Evolutionary conservation across 2,888 invertebrate genomes (phyloP).

Genomic region (Dasysyrphus tricinctus): DNA sequence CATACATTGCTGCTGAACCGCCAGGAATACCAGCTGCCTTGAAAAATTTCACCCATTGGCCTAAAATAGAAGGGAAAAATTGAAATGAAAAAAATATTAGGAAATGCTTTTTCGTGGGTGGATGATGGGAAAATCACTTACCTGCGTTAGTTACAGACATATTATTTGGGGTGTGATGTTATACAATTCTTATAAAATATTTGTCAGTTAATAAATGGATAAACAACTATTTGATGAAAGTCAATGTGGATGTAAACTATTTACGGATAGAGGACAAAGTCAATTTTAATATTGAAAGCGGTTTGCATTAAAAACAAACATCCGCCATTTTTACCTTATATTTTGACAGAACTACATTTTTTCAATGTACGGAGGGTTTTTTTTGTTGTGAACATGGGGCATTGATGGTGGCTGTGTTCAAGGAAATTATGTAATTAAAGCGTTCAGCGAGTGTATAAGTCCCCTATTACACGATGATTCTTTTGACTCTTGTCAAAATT

Average conservation of each 20-base stretch:
- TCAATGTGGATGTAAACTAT: not conserved
- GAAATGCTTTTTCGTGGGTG: slow-evolving; percentile 16
- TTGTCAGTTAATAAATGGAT: not conserved
- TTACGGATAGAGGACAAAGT: slow-evolving; percentile 2
- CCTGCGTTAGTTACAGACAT: slow-evolving; percentile 59
- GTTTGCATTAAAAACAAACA: slow-evolving; percentile 64
- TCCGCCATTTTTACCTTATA: slow-evolving; percentile 55
- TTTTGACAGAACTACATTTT: slow-evolving; percentile 38
- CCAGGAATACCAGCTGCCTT: slow-evolving; percentile 92
- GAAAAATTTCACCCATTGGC: slow-evolving; percentile 93
- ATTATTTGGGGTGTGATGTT: slow-evolving; percentile 10
- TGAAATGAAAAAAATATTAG: not conserved
- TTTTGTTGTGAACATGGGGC: not conserved
- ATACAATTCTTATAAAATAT: slow-evolving; percentile 1
- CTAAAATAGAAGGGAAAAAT: slow-evolving; percentile 76
- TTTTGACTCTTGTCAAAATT: too few relatives aligned
- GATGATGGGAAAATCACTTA: slow-evolving; percentile 14
- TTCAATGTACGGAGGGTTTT: not conserved
- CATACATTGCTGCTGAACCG: slow-evolving; percentile 90
- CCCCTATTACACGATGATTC: too few relatives aligned
- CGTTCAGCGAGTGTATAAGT: not conserved
- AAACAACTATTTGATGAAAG: not conserved
- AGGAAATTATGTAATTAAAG: not conserved
- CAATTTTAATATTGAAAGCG: slow-evolving; percentile 25
- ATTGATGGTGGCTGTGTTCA: slow-evolving; percentile 24